phyloP scores from a whole-genome alignment of 1,140 invertebrate species.

The Drosophila simulans region DNA sequence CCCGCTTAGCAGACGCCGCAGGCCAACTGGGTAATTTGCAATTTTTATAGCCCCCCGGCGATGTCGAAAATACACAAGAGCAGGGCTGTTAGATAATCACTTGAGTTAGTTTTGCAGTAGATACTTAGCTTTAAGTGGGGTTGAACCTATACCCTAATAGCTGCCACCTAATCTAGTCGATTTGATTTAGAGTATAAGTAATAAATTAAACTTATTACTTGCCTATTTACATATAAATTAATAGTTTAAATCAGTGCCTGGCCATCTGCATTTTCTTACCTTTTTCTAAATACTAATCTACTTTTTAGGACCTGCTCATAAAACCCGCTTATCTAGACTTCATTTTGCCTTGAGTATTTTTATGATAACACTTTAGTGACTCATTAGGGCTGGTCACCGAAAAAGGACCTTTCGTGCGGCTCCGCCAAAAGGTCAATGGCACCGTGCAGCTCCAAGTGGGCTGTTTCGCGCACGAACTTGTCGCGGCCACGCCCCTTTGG shows the following conservation, averaged over 20 bases:
- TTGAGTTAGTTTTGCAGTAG: not conserved
- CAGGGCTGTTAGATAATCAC: slow-evolving; percentile 18
- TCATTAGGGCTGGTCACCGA: slow-evolving; percentile 33
- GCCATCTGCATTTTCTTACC: too few species aligned
- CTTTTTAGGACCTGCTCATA: not conserved
- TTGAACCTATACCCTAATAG: not conserved
- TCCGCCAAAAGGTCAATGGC: slow-evolving; percentile 55
- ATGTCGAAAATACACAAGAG: slow-evolving; percentile 5
- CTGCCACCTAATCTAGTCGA: too few species aligned
- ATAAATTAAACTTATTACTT: too few species aligned
- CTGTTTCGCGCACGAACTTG: slow-evolving; percentile 47
- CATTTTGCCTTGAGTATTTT: not conserved
- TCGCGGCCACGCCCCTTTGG: slow-evolving; percentile 58
- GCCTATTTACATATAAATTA: too few species aligned
- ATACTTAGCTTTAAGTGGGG: not conserved
- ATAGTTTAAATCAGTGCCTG: too few species aligned
- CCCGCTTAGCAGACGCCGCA: slow-evolving; percentile 39
- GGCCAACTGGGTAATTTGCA: slow-evolving; percentile 40
- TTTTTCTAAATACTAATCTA: not conserved
- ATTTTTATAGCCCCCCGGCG: slow-evolving; percentile 39
- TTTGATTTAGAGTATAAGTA: too few species aligned
- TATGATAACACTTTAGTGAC: slow-evolving; percentile 11
- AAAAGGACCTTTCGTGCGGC: slow-evolving; percentile 19
- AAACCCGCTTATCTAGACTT: not conserved
- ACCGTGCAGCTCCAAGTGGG: slow-evolving; percentile 29